phyloP scores from a whole-genome alignment of 2,113 vertebrate species.

The Azemiops feae region DNA sequence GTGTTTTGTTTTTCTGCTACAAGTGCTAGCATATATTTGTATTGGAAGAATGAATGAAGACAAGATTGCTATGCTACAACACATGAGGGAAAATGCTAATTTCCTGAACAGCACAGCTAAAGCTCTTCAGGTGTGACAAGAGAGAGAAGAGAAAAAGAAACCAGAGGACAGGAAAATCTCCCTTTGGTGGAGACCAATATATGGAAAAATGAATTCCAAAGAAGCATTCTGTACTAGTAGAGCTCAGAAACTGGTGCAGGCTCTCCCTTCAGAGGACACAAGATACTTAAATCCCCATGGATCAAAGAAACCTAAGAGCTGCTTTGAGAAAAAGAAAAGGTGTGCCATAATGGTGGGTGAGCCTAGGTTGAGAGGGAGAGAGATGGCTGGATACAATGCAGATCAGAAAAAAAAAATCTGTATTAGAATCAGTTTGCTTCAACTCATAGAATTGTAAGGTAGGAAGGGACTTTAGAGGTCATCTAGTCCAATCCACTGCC shows the following conservation, averaged over 20 bases:
- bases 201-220: background rate
- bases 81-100: background rate
- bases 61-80: background rate
- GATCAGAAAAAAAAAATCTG: background rate
- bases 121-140: background rate
- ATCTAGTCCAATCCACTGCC: background rate
- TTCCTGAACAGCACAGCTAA: background rate
- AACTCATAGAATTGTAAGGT: background rate
- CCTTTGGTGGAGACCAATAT: background rate
- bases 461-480: background rate
- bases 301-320: background rate
- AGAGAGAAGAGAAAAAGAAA: background rate
- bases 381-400: background rate
- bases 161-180: background rate
- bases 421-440: background rate
- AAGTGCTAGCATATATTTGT: background rate
- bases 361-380: background rate
- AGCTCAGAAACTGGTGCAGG: background rate
- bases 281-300: background rate
- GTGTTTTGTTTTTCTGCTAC: background rate
- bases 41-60: background rate
- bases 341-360: background rate
- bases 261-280: background rate
- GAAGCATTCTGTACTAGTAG: background rate
- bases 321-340: background rate